Base-by-base conservation (phyloP, 2,113 vertebrate genomes). In the Chionomys nivalis region DNA sequence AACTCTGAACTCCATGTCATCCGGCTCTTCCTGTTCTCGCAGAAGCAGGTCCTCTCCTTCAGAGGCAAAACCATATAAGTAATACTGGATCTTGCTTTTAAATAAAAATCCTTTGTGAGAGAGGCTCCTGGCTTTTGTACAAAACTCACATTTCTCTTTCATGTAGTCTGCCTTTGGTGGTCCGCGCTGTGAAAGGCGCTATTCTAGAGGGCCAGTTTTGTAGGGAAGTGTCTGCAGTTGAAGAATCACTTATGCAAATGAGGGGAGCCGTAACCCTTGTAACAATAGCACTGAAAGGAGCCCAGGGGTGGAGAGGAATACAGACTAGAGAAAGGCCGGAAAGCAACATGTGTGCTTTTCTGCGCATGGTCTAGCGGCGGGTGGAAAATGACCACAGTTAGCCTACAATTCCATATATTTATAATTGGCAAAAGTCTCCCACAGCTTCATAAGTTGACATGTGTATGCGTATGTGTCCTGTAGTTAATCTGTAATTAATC, bases 221-320 rank as follows among this genome's bases (percentile, higher is more conserved):
- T 81, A 68, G 91, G 95, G 95, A 96, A 96, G 94, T 96, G 89
- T 97, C 96, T 96, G 96, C 89, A 79, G 47, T 87, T 94, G 95
- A 95, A 96, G 93, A 97, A 92, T 95, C 94, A 63, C 91, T 92
- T 94, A 97, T 97, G 97, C 89, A 97, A 97, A 97, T 97, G 63
- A 95, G 94, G 79, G 42, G 70, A 91, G 86, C 95, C 23, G 21
- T 42, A 94, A 72, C 65, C 12, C 44, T 87, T 58, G 28, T 89
- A 95, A 98, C 92, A 98, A 89, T 91, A 91, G 93, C 91, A 2
- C 2, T 94, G 97, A 93, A 95, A 93, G 85, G 61, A 94, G 47
- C 87, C 58, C 14, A 3, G 76, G 78, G 72, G 26, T 31, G 73
- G 97, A 82, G 49, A 70, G 63, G 87, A 85, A 85, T 79, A 73